Evolutionary conservation across 1,140 invertebrate genomes (phyloP), one percentile per base, ranked within the genome.

Genomic region (Anastatus disparis): DNA sequence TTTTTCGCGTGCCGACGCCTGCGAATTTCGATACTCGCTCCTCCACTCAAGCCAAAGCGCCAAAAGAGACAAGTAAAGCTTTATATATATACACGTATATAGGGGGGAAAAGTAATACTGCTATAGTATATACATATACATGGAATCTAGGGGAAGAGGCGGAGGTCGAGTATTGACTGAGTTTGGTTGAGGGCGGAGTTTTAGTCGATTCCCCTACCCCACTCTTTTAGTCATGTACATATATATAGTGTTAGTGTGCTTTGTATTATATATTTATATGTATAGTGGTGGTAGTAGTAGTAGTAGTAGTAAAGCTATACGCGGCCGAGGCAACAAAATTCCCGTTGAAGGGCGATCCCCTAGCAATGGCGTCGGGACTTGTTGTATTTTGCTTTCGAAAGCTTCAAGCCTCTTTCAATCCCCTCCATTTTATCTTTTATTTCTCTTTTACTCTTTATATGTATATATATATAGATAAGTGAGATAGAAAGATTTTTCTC

Each of bases 331-430:
- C 38, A 77, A 79, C 79, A 78, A 82, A 81, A 82, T 76, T 83
- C 79, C 77, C 75, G 78, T 70, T 77, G 82, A 81, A 82, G 79
- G 79, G 77, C 81, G 81, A 81, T 64, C 77, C n/a, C n/a, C n/a
- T 80, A 84, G 83, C 84, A 86, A 86, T 86, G 84, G 84, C 84
- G 84, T 72, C 82, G 76, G 78, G 83, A 85, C 83, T 85, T 85
- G 83, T 85, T 84, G 80, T 85, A 85, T 85, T 86, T 85, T 78
- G 78, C 79, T 79, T 79, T 74, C 48, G 58, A 56, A 73, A 78
- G 66, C 70, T 74, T 46, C 71, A 38, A 31, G 48, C 15, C 52
- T 29, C n/a, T n/a, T n/a, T n/a, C n/a, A n/a, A n/a, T n/a, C n/a
- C n/a, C n/a, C n/a, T n/a, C n/a, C n/a, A n/a, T 52, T 52, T 27